Base-by-base conservation (phyloP, 2,113 vertebrate genomes). In the Urocitellus parryii region DNA sequence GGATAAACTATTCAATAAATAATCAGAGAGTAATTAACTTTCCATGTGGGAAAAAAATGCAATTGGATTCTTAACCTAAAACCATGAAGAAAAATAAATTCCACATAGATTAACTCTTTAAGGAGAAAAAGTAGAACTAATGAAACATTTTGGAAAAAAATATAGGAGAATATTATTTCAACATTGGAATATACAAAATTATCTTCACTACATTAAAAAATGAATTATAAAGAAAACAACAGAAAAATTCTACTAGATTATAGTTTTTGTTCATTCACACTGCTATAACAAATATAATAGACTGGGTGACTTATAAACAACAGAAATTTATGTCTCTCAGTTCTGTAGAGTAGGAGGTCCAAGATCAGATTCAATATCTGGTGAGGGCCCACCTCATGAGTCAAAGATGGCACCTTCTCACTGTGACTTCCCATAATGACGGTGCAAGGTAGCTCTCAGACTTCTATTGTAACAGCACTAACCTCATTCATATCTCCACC, bases 141-240 rank as follows among this genome's bases (percentile, higher is more conserved):
- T 27, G 77, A 82, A 92, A 76, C 25, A 45, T 83, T 61, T 20
- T 65, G 34, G 7, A 73, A 42, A 87, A 87, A 88, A 73, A 83
- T 72, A 78, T 37, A 82, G 29, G 39, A 61, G 22, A 65, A 45
- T 65, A 86, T 51, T 14, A 73, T 56, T 77, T 77, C 76, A 76
- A 73, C 27, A 87, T 51, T 87, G 27, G 22, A 94, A 86, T 81
- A 67, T 67, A 67, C 29, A 85, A 42, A 11, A 4, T 48, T 53
- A 67, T 77, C 37, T 82, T 82, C 83, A 97, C n/a, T 90, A 86
- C 25, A 65, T 32, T 61, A 83, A 90, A 63, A 94, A 89, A 76
- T 14, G 81, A 56, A 72, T 27, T 27, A 63, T 63, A 11, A 63
- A 27, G 61, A 63, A 94, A 92, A 91, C 18, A n/a, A 58, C 39